phyloP scores from a whole-genome alignment of 2,113 vertebrate species.

The Sphaerodactylus townsendi region DNA sequence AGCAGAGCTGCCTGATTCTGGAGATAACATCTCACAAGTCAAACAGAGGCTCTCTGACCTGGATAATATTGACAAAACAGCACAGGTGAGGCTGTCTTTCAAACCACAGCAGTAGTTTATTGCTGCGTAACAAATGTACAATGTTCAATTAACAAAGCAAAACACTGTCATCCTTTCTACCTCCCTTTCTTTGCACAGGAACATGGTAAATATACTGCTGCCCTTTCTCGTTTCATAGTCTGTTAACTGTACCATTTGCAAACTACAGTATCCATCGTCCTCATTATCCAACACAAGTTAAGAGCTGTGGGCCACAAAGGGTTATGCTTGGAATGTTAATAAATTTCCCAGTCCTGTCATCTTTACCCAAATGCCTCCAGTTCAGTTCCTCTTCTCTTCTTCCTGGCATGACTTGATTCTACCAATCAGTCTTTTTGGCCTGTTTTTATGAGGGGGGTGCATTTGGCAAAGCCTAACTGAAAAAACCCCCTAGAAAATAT shows the following conservation, averaged over 20 bases:
- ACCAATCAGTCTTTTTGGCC: background rate
- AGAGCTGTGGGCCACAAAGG: no score
- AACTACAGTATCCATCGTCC: background rate
- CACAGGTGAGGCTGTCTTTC: constrained; percentile 78
- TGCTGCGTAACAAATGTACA: background rate
- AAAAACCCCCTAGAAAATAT: no score
- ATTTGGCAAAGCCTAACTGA: no score
- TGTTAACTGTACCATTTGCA: background rate
- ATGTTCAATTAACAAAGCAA: no score
- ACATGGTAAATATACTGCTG: background rate
- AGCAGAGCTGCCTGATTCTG: constrained; percentile 74
- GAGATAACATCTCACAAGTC: constrained; percentile 78
- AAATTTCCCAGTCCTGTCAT: no score
- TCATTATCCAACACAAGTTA: no score
- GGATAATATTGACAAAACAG: constrained; percentile 78
- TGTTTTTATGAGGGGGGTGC: no score
- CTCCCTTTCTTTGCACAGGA: background rate
- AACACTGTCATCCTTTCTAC: no score
- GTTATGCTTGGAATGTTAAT: no score
- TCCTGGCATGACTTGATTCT: no score
- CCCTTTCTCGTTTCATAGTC: background rate
- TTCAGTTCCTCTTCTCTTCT: no score
- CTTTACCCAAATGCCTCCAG: no score
- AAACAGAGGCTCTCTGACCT: constrained; percentile 85
- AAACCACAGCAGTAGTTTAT: background rate